These are phyloP conservation scores for Cylas formicarius DNA, from an alignment of 1,140 invertebrate genomes.

Conservation along the genomic window DNA sequence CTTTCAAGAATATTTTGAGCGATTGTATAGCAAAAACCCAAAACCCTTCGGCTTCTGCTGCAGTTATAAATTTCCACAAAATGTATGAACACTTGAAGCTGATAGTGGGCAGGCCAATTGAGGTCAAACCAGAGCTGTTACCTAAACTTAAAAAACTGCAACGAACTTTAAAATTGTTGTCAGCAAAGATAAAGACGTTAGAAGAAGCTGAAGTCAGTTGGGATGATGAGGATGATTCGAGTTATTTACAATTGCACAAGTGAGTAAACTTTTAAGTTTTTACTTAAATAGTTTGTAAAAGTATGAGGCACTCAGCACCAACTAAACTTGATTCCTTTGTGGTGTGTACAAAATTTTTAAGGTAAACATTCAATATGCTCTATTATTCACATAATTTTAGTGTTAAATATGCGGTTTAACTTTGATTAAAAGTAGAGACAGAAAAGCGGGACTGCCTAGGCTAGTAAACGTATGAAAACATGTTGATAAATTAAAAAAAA, in stretches of 20 bases:
- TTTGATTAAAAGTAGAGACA: too few relatives aligned
- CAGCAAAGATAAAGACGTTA: conserved; percentile 43
- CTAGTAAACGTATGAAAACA: too few relatives aligned
- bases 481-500: too few relatives aligned
- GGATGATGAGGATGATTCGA: conserved; percentile 46
- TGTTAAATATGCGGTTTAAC: too few relatives aligned
- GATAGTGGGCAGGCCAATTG: conserved; percentile 13
- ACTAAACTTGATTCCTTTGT: too few relatives aligned
- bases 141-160: conserved; percentile 40
- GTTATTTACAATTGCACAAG: conserved; percentile 47
- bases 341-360: too few relatives aligned
- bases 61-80: conserved; percentile 27
- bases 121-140: conserved; percentile 20
- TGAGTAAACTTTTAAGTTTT: conserved; percentile 27
- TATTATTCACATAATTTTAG: neutral
- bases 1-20: conserved; percentile 1
- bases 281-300: too few relatives aligned
- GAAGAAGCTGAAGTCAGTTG: conserved; percentile 45
- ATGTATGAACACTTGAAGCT: conserved; percentile 23
- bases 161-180: conserved; percentile 41
- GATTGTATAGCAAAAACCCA: conserved; percentile 17
- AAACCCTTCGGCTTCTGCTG: conserved; percentile 11
- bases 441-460: too few relatives aligned
- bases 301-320: too few relatives aligned
- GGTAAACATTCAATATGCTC: neutral